Conservation (phyloP, 2,797 vertebrate species). For the Protonibea diacanthus region DNA sequence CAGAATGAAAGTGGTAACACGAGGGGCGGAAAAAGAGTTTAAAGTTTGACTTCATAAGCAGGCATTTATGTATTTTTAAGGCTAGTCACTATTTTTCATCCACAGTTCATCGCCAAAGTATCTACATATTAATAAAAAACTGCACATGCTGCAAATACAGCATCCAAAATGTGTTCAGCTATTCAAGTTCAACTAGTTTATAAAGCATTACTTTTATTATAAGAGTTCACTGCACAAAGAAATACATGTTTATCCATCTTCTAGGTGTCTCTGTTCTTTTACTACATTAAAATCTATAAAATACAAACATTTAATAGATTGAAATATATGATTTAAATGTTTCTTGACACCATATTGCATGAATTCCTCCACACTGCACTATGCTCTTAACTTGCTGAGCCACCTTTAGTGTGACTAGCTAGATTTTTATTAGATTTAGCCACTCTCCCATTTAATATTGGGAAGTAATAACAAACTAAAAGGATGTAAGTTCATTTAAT, state of each 20-base stretch:
- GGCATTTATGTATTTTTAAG: background rate
- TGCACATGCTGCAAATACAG: background rate
- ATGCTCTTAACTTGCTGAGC: background rate
- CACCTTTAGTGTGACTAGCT: background rate
- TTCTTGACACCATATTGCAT: background rate
- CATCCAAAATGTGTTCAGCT: background rate
- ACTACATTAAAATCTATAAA: background rate
- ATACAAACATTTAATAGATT: no score
- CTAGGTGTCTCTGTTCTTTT: background rate
- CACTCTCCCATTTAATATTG: background rate
- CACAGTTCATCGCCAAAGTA: background rate
- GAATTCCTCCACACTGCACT: background rate
- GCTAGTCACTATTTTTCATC: background rate
- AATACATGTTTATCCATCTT: background rate
- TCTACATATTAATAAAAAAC: background rate
- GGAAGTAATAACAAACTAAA: background rate
- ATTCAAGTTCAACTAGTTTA: background rate
- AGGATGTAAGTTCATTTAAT: background rate
- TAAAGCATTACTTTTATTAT: background rate
- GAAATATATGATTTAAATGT: background rate
- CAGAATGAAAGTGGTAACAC: no score
- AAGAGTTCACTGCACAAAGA: background rate
- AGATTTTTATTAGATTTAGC: background rate
- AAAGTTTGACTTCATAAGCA: background rate
- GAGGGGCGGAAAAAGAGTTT: background rate